Percentiles rank a stretch among this genome's conserved stretches.
These are phyloP conservation scores for Lagorchestes hirsutus DNA, from an alignment of 2,797 vertebrate species.

Conservation along the genomic window DNA sequence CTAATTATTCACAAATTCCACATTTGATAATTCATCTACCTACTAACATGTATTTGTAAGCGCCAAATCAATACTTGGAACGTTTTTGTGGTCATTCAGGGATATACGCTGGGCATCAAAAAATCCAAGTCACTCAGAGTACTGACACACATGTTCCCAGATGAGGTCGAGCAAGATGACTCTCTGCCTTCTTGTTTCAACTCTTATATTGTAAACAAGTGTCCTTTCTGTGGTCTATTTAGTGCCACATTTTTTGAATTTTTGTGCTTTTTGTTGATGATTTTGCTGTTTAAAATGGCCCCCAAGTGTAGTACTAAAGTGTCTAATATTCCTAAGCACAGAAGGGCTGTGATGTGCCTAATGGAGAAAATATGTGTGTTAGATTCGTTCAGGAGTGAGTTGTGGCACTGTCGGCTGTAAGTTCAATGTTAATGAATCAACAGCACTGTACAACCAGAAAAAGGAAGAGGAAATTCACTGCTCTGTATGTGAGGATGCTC, in stretches of 20 bases:
- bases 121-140: neutral
- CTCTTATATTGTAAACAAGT: neutral
- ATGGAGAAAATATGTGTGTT: neutral
- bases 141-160: neutral
- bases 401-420: neutral
- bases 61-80: neutral
- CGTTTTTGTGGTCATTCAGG: neutral
- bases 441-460: neutral
- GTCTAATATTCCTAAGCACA: neutral
- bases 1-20: neutral
- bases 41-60: neutral
- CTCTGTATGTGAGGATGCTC: neutral
- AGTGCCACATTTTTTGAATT: neutral
- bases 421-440: neutral
- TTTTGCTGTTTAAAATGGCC: neutral
- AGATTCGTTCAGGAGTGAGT: neutral
- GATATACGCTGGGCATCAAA: neutral
- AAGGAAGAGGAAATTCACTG: neutral
- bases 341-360: neutral
- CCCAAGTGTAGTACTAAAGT: neutral
- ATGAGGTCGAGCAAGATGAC: neutral
- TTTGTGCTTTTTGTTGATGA: neutral
- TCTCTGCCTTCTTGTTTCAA: neutral
- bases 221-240: neutral
- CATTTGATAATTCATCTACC: neutral